These are phyloP conservation scores for Eupithecia vulgata DNA, from an alignment of 2,888 invertebrate genomes.

Conservation along the genomic window DNA sequence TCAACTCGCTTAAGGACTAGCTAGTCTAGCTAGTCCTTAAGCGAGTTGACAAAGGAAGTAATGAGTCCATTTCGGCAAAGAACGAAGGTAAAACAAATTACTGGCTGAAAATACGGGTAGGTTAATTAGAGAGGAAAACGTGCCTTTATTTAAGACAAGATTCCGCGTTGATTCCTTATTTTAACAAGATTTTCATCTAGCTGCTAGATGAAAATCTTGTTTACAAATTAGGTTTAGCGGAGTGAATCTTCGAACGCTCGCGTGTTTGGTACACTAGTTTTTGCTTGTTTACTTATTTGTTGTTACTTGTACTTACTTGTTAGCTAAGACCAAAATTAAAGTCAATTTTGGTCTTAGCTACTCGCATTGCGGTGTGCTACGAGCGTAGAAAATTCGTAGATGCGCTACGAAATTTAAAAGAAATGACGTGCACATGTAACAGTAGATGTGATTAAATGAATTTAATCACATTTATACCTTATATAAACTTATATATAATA, in stretches of 20 bases:
- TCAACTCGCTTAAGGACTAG: slow-evolving; percentile 17
- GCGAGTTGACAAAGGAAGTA: slow-evolving; percentile 22
- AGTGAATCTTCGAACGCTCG: not conserved
- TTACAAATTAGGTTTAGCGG: slow-evolving; percentile 11
- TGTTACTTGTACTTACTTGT: too few relatives aligned
- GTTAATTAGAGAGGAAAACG: slow-evolving; percentile 41
- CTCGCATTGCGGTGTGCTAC: not conserved
- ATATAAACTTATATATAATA: too few relatives aligned
- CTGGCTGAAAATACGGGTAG: slow-evolving; percentile 36
- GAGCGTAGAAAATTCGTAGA: not conserved
- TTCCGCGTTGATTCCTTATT: not conserved
- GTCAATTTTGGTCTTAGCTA: too few relatives aligned
- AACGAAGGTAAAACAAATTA: slow-evolving; percentile 39
- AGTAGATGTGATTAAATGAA: too few relatives aligned
- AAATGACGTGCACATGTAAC: not conserved
- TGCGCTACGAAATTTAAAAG: not conserved
- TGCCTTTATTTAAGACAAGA: slow-evolving; percentile 23
- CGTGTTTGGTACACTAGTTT: not conserved
- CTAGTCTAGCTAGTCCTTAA: too few relatives aligned
- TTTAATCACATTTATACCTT: too few relatives aligned
- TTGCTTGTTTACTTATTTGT: slow-evolving; percentile 2
- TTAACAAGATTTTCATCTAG: too few relatives aligned
- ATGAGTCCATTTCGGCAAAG: slow-evolving; percentile 21
- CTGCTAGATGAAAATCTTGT: slow-evolving; percentile 15
- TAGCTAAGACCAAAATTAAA: too few relatives aligned